Base-by-base conservation (phyloP, 30 jellyfish, hydroid and myxozoan genomes). In the Hydractinia symbiolongicarpus region DNA sequence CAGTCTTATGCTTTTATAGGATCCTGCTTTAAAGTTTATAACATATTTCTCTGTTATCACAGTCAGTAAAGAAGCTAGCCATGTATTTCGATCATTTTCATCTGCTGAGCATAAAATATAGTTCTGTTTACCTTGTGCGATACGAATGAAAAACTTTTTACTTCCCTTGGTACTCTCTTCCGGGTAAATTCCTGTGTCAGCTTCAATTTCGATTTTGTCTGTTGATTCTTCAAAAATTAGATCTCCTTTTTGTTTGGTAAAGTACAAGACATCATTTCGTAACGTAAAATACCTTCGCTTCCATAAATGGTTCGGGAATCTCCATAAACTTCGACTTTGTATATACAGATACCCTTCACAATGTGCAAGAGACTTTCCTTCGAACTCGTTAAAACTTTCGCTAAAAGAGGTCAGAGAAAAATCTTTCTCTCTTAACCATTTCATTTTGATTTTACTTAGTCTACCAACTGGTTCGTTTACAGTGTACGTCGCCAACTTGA, bases 281-380 rank as follows among this genome's bases (percentile, higher is more conserved):
- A 79, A 69, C 64, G 84, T 79, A 21, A 62, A 79, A 50, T 79
- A 79, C n/a, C 84, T 19, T 16, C 81, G 83, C 44, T 79, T 79
- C 82, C 61, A 49, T 5, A 67, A 53, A 55, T 55, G 74, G 5
- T 55, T 54, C 16, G 55, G 82, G 55, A 67, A 67, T 4, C 80
- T 40, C 87, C 87, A 79, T 7, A 79, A 55, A 19, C 84, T 20
- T 30, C 66, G 55, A n/a, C 61, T 61, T 16, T 79, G 81, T 67
- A 79, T 79, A 68, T 61, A 79, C 5, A 79, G 69, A 21, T 79
- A 79, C 67, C 87, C 87, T 61, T 79, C 87, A 68, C 87, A 79
- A 16, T 50, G 20, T 7, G 61, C 61, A 30, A 54, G 51, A 54
- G 55, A 30, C 49, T 4, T 79, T 11, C 87, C 87, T 66, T 79